phyloP scores from a whole-genome alignment of 2,113 vertebrate species.

The Scytalopus superciliaris region DNA sequence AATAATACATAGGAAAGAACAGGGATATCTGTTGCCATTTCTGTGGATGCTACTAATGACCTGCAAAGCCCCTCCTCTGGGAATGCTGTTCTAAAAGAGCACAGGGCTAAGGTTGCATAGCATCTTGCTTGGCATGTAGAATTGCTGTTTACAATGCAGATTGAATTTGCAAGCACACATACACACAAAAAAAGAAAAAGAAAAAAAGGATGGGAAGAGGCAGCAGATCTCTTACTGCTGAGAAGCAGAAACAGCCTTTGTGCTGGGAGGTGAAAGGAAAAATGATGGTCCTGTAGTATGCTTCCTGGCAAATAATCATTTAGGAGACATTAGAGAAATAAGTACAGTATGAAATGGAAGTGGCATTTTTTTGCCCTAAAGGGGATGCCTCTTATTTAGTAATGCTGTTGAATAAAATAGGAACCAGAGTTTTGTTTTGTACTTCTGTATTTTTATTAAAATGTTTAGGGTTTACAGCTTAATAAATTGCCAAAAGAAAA shows the following conservation, averaged over 20 bases:
- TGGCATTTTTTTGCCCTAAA: slow-evolving; percentile 46
- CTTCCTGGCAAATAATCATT: slow-evolving; percentile 59
- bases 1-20: slow-evolving; percentile 5
- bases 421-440: slow-evolving; percentile 17
- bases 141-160: slow-evolving; percentile 24
- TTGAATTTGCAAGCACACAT: background rate
- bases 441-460: slow-evolving; percentile 45
- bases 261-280: background rate
- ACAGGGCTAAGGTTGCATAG: background rate
- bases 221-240: background rate
- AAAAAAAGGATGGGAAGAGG: background rate
- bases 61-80: slow-evolving; percentile 8
- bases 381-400: background rate
- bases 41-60: slow-evolving; percentile 21
- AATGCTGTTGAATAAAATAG: slow-evolving; percentile 47
- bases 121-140: slow-evolving; percentile 21
- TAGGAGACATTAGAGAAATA: slow-evolving; percentile 48
- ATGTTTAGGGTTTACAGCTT: slow-evolving; percentile 19
- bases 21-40: slow-evolving; percentile 18
- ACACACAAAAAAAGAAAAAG: background rate
- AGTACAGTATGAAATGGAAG: slow-evolving; percentile 39
- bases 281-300: slow-evolving; percentile 29
- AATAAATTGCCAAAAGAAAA: slow-evolving; percentile 10
- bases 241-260: background rate
- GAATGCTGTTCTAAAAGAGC: background rate